Base-by-base conservation (phyloP, 2,113 vertebrate genomes). In the Triplophysa siluroides region DNA sequence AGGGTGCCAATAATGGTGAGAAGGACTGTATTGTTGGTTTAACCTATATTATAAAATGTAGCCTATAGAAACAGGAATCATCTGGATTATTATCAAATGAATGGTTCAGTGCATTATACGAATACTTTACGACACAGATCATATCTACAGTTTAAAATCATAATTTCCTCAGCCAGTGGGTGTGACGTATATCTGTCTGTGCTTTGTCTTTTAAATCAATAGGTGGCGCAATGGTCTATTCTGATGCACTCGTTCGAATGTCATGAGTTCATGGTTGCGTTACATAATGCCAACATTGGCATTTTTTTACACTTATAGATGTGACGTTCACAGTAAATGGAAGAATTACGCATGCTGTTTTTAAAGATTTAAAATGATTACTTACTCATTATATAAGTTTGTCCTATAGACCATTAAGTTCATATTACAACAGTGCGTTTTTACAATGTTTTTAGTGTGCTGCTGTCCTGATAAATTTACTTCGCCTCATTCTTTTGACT, bases 201-300 rank as follows among this genome's bases (percentile, higher is more conserved):
- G 61, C 21, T 66, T 54, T 54, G n/a, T 60, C 2, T 12, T 26
- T 26, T 41, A 26, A 11, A 43, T 54, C 81, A 29, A 61, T 68
- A 78, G 81, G 67, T 83, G 81, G 81, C 76, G 72, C 62, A 43
- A 66, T 52, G 60, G 52, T 62, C 16, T 58, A 19, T 60, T 33
- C 41, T 65, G 24, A 41, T 43, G 24, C 33, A 67, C 18, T 24
- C n/a, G 14, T 26, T 61, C 41, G 54, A 8, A 21, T 52, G 50
- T 52, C 50, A n/a, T n/a, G 33, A 60, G 68, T 19, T 73, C 41
- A 52, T 61, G 56, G 12, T 14, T 23, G 19, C 11, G 21, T 81
- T 84, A 63, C 67, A 74, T 81, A 78, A 83, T 67, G 29, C 61
- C 50, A 58, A 13, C 18, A 69, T 41, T 23, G 58, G 67, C 64